Evolutionary conservation across 2,113 vertebrate genomes (phyloP).

Genomic region (Daphoenositta chrysoptera): DNA sequence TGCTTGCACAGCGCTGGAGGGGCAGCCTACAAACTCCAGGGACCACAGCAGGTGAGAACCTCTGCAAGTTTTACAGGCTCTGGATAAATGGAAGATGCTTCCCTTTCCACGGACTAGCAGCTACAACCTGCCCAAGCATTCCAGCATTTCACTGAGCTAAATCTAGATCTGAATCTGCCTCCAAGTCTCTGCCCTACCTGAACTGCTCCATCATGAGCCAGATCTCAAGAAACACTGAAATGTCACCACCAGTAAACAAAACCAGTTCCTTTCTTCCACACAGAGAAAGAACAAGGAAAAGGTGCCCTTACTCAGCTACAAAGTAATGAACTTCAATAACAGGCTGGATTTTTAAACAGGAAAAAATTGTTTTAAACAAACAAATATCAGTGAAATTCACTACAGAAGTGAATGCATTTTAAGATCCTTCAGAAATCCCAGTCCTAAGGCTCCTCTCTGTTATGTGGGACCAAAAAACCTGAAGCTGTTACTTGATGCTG

Average conservation of each 20-base stretch:
- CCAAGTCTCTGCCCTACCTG: background rate
- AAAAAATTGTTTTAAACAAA: background rate
- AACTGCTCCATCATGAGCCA: background rate
- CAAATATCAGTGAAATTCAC: background rate
- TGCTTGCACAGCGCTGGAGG: background rate
- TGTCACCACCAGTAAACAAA: background rate
- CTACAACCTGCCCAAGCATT: background rate
- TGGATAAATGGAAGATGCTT: background rate
- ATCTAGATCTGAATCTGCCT: background rate
- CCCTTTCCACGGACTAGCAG: background rate
- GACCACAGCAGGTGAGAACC: background rate
- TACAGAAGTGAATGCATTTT: background rate
- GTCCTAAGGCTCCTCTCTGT: background rate
- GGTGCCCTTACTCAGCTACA: background rate
- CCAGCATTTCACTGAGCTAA: background rate
- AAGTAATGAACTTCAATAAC: background rate
- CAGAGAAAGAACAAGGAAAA: background rate
- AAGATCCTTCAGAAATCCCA: background rate
- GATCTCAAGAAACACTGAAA: background rate
- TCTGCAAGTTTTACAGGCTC: background rate
- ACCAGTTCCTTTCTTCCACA: background rate
- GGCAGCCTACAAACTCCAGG: background rate
- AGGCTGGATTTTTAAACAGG: background rate
- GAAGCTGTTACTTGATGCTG: background rate
- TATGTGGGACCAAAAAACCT: background rate